Evolutionary conservation across 2,888 invertebrate species (phyloP).

Genomic region (Xanthostigma xanthostigma): DNA sequence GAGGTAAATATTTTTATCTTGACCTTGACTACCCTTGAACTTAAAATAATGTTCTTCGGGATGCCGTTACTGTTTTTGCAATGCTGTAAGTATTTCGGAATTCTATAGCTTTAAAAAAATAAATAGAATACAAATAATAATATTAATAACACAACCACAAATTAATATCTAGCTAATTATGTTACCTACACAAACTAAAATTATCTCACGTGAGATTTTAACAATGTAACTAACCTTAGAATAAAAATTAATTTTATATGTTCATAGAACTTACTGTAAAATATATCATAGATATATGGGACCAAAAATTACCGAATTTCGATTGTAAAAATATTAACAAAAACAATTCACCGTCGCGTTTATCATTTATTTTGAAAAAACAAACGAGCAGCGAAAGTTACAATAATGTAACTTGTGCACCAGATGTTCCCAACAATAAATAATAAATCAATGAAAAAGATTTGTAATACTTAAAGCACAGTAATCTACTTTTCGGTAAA

Average conservation of each 20-base stretch:
- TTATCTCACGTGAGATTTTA: too few species aligned
- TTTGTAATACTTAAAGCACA: background rate
- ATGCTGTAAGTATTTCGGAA: too few species aligned
- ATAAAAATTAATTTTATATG: slow-evolving; percentile 24
- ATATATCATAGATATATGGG: slow-evolving; percentile 99
- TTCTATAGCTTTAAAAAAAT: too few species aligned
- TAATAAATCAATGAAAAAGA: background rate
- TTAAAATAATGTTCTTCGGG: too few species aligned
- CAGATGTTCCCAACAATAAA: slow-evolving; percentile 9
- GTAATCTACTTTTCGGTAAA: slow-evolving; percentile 26
- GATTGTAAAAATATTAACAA: slow-evolving; percentile 12
- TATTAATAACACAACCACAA: too few species aligned
- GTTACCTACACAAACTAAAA: too few species aligned
- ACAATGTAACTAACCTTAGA: too few species aligned
- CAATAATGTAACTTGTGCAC: slow-evolving; percentile 17
- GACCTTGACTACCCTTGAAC: too few species aligned
- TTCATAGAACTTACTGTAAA: slow-evolving; percentile 90
- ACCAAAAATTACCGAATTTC: slow-evolving; percentile 62
- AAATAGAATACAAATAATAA: too few species aligned
- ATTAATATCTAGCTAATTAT: too few species aligned
- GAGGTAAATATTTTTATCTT: too few species aligned
- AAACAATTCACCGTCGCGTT: slow-evolving; percentile 11
- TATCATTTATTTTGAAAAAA: slow-evolving; percentile 9
- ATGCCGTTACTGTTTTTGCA: too few species aligned
- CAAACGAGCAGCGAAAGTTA: slow-evolving; percentile 20